These are phyloP conservation scores for Cantharis rustica DNA, from an alignment of 2,888 invertebrate species.

Conservation along the genomic window DNA sequence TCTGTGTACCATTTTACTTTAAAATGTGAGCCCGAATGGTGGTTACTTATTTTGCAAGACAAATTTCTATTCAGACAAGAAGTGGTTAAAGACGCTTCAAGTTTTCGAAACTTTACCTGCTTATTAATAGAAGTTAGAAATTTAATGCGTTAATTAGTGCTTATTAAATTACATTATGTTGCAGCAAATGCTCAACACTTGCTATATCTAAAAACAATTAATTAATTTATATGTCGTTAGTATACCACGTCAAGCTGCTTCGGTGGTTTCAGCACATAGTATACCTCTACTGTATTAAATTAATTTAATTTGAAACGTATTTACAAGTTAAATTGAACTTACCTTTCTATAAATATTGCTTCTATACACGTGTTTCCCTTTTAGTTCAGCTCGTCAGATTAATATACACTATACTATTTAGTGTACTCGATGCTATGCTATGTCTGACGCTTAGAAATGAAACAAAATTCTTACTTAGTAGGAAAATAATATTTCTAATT, in stretches of 20 bases:
- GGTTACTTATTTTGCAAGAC: background rate
- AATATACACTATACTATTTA: too few species aligned
- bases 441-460: too few species aligned
- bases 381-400: too few species aligned
- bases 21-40: background rate
- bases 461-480: background rate
- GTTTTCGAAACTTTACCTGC: background rate
- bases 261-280: constrained; percentile 11
- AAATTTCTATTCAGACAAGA: background rate
- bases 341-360: too few species aligned
- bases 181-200: background rate
- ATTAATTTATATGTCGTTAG: constrained; percentile 16
- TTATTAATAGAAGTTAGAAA: background rate
- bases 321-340: too few species aligned
- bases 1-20: background rate
- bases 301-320: too few species aligned
- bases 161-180: background rate
- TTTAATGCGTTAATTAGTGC: background rate
- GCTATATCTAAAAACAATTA: constrained; percentile 1
- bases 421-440: too few species aligned
- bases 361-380: too few species aligned
- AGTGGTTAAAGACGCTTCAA: background rate
- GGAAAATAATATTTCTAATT: background rate
- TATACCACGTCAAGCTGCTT: constrained; percentile 5
- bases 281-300: background rate